Percentiles rank a stretch among this genome's conserved stretches.
These are phyloP conservation scores for Pollenia labialis DNA, from an alignment of 2,888 invertebrate genomes.

Conservation along the genomic window DNA sequence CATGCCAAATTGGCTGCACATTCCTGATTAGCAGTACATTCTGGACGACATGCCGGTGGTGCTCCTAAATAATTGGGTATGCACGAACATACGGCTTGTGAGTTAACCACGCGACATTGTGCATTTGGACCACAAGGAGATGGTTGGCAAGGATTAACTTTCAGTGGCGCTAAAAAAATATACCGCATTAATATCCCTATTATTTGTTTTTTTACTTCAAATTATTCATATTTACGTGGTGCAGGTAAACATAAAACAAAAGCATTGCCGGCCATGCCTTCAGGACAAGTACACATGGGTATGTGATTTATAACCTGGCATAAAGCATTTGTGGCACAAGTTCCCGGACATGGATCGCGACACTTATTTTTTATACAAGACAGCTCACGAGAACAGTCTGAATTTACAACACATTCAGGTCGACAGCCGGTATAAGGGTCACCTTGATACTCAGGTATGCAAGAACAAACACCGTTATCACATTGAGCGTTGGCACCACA, in stretches of 20 bases:
- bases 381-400: constrained; percentile 88
- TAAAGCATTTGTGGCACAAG: constrained; percentile 90
- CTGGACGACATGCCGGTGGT: constrained; percentile 91
- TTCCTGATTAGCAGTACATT: constrained; percentile 89
- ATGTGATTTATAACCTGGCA: constrained; percentile 91
- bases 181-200: not conserved
- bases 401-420: constrained; percentile 91
- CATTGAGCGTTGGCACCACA: constrained; percentile 91
- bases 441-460: constrained; percentile 88
- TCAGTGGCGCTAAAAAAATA: constrained; percentile 79
- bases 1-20: constrained; percentile 88
- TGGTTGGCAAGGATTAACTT: constrained; percentile 85
- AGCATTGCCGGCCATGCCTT: constrained; percentile 90
- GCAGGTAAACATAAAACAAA: constrained; percentile 85
- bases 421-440: constrained; percentile 91
- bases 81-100: constrained; percentile 90
- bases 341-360: constrained; percentile 90
- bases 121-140: constrained; percentile 91
- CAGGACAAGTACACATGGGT: constrained; percentile 90
- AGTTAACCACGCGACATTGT: constrained; percentile 89
- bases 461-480: constrained; percentile 80
- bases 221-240: constrained; percentile 80
- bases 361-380: constrained; percentile 91
- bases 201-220: not conserved
- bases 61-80: constrained; percentile 87